phyloP scores from a whole-genome alignment of 2,797 vertebrate genomes.

The Stomatorhinus walkeri region DNA sequence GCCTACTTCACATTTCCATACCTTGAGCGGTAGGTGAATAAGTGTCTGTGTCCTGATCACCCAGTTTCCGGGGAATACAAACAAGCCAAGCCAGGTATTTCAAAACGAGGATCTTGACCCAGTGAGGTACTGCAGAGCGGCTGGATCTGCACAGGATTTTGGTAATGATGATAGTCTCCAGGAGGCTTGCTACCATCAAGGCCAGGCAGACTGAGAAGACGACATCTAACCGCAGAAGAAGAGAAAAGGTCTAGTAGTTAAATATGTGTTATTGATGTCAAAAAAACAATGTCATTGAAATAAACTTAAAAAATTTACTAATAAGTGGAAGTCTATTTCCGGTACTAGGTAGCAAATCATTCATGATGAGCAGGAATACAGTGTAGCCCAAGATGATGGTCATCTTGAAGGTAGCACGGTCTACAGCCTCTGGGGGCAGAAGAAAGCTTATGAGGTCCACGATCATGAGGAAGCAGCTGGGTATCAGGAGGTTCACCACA shows the following conservation, averaged over 20 bases:
- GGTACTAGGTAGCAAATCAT: conserved; percentile 56
- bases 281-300: neutral
- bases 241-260: neutral
- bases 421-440: conserved; percentile 55
- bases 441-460: conserved; percentile 70
- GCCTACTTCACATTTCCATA: conserved; percentile 20
- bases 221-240: neutral
- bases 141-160: conserved; percentile 48
- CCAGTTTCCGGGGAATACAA: conserved; percentile 18
- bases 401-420: conserved; percentile 65
- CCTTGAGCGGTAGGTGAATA: conserved; percentile 24
- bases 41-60: neutral
- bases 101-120: conserved; percentile 47
- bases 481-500: conserved; percentile 60
- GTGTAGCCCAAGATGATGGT: conserved; percentile 69
- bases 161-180: conserved; percentile 59
- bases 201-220: conserved; percentile 60
- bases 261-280: neutral
- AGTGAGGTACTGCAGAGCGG: conserved; percentile 34
- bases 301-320: conserved; percentile 42
- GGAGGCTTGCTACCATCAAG: conserved; percentile 60
- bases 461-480: conserved; percentile 64
- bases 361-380: conserved; percentile 66
- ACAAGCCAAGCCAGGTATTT: conserved; percentile 36
- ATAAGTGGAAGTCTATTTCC: conserved; percentile 57